Conservation (phyloP, 1,140 invertebrate genomes). For the Anagrus nilaparvatae region DNA sequence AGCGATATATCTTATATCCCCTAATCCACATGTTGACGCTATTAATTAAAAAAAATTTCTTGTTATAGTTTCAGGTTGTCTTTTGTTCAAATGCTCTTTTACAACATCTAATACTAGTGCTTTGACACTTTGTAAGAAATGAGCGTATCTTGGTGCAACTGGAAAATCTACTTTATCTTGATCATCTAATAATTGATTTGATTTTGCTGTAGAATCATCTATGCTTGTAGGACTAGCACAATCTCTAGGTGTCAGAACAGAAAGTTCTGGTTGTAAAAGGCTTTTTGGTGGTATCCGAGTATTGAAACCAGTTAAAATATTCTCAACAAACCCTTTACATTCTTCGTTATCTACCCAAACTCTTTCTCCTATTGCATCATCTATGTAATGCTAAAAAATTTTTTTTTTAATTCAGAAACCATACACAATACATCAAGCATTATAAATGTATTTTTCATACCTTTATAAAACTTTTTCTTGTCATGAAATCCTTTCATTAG, state of each 20-base stretch:
- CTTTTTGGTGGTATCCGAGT: conserved; percentile 64
- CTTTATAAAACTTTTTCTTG: conserved; percentile 59
- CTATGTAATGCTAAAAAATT: conserved; percentile 79
- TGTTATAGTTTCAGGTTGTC: conserved; percentile 78
- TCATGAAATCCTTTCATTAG: conserved; percentile 72
- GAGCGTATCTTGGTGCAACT: conserved; percentile 48
- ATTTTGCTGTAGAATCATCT: conserved; percentile 43
- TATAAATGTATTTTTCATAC: too few relatives aligned
- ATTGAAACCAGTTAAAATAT: conserved; percentile 80
- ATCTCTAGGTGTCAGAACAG: conserved; percentile 39
- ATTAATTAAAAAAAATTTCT: conserved; percentile 80
- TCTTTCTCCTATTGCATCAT: conserved; percentile 86
- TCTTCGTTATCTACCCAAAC: conserved; percentile 88
- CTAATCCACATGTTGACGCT: conserved; percentile 73
- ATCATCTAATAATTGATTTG: conserved; percentile 27
- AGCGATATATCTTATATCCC: conserved; percentile 74
- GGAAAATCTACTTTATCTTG: conserved; percentile 43
- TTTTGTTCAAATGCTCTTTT: conserved; percentile 73
- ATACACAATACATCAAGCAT: conserved; percentile 8
- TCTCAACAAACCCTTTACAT: conserved; percentile 86
- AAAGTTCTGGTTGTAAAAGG: conserved; percentile 49
- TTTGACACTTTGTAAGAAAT: conserved; percentile 63
- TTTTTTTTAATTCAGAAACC: conserved; percentile 2
- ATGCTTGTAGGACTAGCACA: conserved; percentile 44
- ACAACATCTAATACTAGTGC: conserved; percentile 75